Base-by-base conservation (phyloP, 2,888 invertebrate species). In the Macropis europaea region DNA sequence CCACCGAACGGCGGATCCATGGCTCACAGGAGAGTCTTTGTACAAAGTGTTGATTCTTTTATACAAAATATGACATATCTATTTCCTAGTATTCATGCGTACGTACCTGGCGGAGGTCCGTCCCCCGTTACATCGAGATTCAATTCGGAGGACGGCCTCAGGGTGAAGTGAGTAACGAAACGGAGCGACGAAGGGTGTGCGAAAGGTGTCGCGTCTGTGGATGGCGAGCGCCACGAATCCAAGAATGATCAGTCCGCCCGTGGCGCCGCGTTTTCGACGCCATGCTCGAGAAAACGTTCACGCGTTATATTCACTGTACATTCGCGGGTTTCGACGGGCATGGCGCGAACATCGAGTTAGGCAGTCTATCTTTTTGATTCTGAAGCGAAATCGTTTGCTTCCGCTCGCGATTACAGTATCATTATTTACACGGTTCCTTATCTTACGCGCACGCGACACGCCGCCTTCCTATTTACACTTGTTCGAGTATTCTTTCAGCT, bases 31-130 rank as follows among this genome's bases (percentile, higher is more conserved):
- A 73, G 78, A 75, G 72, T 71, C 75, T 87, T 86, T 87, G 86
- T 88, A 88, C 87, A 88, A 66, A 84, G 75, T 79, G 73, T 75
- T 82, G 73, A 75, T 81, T 71, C 64, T 81, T 85, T 83, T 88
- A 84, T 87, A 88, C 86, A 88, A 86, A 84, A 86, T 84, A 81
- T 70, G 75, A 80, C 64, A 72, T 76, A 64, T 79, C 77, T 74
- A 68, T 83, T 69, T 57, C 45, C 74, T 79, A 74, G 69, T 63
- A 30, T 64, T 50, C 64, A 73, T 56, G 50, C 60, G 60, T 57
- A 71, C 57, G 60, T 63, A 73, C 62, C 60, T 66, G 68, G 70
- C 76, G 47, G 73, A 63, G 36, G 57, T 54, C 53, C 54, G 62
- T 45, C 56, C 22, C 56, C 48, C 82, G 74, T 74, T 79, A 79